phyloP scores from a whole-genome alignment of 2,888 invertebrate species.

The Platyscelio sp. region DNA sequence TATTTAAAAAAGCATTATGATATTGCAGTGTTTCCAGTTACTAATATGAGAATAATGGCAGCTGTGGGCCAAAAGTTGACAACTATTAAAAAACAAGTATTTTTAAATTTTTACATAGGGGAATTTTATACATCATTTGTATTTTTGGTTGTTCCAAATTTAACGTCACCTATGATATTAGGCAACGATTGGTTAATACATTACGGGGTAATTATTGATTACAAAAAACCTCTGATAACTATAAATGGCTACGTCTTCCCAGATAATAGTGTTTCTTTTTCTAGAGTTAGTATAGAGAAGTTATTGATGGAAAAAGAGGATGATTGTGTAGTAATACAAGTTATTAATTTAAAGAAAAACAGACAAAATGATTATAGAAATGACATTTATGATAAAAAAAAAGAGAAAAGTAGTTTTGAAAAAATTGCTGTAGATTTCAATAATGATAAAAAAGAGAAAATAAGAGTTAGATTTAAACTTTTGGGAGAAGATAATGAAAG shows the following conservation, averaged over 20 bases:
- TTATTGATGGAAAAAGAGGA: neutral
- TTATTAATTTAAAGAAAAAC: neutral
- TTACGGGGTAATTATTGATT: neutral
- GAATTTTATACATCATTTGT: neutral
- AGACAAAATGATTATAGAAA: neutral
- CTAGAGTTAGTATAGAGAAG: neutral
- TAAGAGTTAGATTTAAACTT: neutral
- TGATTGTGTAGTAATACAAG: constrained; percentile 2
- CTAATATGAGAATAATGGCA: neutral
- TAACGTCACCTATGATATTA: neutral
- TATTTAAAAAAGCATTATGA: neutral
- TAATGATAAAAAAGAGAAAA: neutral
- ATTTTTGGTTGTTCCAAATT: neutral
- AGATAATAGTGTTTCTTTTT: neutral
- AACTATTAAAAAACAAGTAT: neutral
- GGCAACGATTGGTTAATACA: neutral
- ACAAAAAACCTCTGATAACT: neutral
- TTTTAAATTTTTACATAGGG: neutral
- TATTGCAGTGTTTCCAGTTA: neutral
- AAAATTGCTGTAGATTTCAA: too few relatives aligned
- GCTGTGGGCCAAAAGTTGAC: neutral
- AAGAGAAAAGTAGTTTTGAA: neutral
- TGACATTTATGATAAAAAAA: neutral
- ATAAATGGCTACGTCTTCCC: neutral
- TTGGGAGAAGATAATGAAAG: too few relatives aligned